Conservation (phyloP, 2,113 vertebrate genomes). For the Philantomba maxwellii region DNA sequence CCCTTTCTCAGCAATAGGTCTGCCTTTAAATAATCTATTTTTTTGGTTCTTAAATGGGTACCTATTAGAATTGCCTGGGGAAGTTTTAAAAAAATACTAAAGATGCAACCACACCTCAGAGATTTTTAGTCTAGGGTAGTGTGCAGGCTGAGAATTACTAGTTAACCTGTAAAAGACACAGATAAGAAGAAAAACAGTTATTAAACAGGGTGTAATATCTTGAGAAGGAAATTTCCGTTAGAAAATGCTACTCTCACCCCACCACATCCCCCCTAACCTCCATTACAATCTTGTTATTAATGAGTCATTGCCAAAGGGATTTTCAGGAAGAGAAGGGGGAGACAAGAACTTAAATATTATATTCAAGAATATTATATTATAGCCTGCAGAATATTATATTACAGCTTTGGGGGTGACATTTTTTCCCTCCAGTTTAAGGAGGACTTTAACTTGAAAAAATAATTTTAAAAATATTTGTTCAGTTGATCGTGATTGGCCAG, state of each 20-base stretch:
- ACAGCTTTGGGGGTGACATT: not conserved
- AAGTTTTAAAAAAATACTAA: not conserved
- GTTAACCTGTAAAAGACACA: not conserved
- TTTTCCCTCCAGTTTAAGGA: not conserved
- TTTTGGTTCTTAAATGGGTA: not conserved
- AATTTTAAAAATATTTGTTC: not conserved
- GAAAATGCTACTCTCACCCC: not conserved
- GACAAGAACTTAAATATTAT: not conserved
- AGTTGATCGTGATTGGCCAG: not conserved
- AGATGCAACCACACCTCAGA: not conserved
- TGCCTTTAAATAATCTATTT: not conserved
- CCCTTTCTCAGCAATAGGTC: not conserved
- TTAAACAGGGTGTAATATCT: not conserved
- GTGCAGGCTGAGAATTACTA: not conserved
- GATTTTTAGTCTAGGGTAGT: not conserved
- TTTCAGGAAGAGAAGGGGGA: not conserved
- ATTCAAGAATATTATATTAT: no score
- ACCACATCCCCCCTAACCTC: fast-evolving
- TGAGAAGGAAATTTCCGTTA: not conserved
- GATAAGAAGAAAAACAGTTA: not conserved
- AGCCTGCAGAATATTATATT: not conserved
- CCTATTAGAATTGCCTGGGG: not conserved
- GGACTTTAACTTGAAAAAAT: not conserved
- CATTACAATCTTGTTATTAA: not conserved
- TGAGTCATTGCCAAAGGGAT: not conserved